phyloP scores from a whole-genome alignment of 2,113 vertebrate genomes.

The Machaerirhynchus nigripectus region DNA sequence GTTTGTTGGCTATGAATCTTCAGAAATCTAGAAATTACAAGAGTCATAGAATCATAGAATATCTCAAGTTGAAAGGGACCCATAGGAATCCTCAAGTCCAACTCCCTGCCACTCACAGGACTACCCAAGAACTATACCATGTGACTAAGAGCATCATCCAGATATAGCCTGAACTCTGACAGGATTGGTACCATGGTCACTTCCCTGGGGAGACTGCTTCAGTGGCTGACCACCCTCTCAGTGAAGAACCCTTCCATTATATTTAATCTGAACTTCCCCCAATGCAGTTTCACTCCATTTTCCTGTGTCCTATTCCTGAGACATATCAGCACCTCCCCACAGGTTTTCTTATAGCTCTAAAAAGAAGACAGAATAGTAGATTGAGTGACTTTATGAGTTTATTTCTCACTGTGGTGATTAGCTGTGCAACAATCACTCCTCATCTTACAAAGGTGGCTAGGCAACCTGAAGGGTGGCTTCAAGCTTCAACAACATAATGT shows the following conservation, averaged over 20 bases:
- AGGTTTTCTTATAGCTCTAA: neutral
- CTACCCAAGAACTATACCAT: neutral
- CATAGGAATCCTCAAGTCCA: neutral
- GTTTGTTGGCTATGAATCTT: neutral
- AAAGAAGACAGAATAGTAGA: neutral
- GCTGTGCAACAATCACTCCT: neutral
- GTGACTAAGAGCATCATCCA: neutral
- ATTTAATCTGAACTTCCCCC: neutral
- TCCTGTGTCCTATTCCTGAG: neutral
- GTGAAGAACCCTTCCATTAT: neutral
- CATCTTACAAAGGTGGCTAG: neutral
- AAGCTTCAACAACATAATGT: neutral
- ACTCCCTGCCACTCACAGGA: neutral
- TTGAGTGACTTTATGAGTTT: neutral
- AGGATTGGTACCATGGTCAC: neutral
- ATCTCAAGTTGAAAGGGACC: neutral
- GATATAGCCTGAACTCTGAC: neutral
- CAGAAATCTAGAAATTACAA: neutral
- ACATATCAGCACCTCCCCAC: neutral
- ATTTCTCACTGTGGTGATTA: neutral
- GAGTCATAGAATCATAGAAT: neutral
- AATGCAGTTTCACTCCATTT: neutral
- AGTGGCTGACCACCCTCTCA: neutral
- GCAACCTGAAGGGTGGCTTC: neutral
- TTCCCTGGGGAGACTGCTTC: neutral